Base-by-base conservation (phyloP, 53 echinoderm and acorn worm species). In the Paelopatides confundens region DNA sequence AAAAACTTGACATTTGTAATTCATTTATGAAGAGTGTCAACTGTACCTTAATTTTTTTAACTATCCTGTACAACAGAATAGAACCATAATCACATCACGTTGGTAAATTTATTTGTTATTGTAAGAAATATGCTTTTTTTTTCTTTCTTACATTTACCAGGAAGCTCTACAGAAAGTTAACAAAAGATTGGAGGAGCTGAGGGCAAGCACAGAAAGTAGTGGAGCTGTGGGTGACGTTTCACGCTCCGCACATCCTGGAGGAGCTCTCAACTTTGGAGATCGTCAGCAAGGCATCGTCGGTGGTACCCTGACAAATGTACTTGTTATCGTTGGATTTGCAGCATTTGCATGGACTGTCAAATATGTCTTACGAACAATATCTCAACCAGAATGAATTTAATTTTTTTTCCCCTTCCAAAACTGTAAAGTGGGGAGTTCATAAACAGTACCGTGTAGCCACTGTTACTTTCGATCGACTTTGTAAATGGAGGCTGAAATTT, bases 271-370 rank as follows among this genome's bases (percentile, higher is more conserved):
- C 29, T 71, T 82, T 29, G 50, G 82, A 29, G 91, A 91, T 38
- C 87, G 89, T n/a, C 93, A 93, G 33, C 95, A 94, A n/a, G 98
- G 98, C 31, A 92, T 98, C 82, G 94, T 98, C 31, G 98, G 98
- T 27, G 94, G 98, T 88, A 94, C 98, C 30, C 66, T 98, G 51
- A 95, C 95, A 51, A 98, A 98, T 47, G 95, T 98, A 9, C 81
- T 98, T 9, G 98, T 98, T 9, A 95, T 98, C 9, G 91, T 98
- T 0, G 98, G 98, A 27, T 98, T 98, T 91, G 98, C 98, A 0
- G 98, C 94, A 18, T 98, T 98, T 89, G 98, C 95, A 21, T 98
- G 95, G 86, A 98, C 98, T 24, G 98, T 98, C 8, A 98, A 98
- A 24, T 98, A 98, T 81, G 98, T 98, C 52, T 69, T 98, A 77